These are phyloP conservation scores for Zenarchopterus dispar DNA, from an alignment of 2,797 vertebrate genomes.

Conservation along the genomic window DNA sequence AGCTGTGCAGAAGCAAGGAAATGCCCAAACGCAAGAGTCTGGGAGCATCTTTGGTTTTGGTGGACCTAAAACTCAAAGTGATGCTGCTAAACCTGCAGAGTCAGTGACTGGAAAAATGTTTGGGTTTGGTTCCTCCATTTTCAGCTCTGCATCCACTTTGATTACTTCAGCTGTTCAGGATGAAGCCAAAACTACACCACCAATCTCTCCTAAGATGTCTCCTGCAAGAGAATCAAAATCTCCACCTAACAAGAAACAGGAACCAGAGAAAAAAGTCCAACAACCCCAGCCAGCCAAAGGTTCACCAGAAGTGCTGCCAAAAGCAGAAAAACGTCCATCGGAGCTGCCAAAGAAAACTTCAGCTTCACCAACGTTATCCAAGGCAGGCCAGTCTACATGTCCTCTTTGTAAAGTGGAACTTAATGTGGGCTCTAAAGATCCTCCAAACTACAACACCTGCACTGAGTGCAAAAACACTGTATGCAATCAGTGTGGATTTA, in stretches of 20 bases:
- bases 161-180: constrained; percentile 87
- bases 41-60: constrained; percentile 62
- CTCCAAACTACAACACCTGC: constrained; percentile 91
- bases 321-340: constrained; percentile 52
- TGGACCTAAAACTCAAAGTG: constrained; percentile 74
- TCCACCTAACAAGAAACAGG: constrained; percentile 43
- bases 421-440: constrained; percentile 86
- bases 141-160: constrained; percentile 92
- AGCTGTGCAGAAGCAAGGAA: constrained; percentile 66
- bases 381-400: constrained; percentile 76
- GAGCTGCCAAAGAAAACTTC: constrained; percentile 44
- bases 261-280: constrained; percentile 60
- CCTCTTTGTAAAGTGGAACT: constrained; percentile 93
- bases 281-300: constrained; percentile 47
- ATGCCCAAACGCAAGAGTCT: constrained; percentile 50
- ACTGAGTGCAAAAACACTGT: constrained; percentile 92
- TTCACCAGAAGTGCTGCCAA: constrained; percentile 38
- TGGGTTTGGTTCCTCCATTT: constrained; percentile 93
- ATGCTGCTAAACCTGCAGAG: constrained; percentile 85
- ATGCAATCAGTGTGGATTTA: constrained; percentile 98
- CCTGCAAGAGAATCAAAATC: constrained; percentile 63
- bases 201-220: constrained; percentile 76
- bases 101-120: constrained; percentile 92
- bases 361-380: constrained; percentile 56
- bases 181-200: constrained; percentile 66